Conservation (phyloP, 2,797 vertebrate species). For the Dicrostonyx torquatus region DNA sequence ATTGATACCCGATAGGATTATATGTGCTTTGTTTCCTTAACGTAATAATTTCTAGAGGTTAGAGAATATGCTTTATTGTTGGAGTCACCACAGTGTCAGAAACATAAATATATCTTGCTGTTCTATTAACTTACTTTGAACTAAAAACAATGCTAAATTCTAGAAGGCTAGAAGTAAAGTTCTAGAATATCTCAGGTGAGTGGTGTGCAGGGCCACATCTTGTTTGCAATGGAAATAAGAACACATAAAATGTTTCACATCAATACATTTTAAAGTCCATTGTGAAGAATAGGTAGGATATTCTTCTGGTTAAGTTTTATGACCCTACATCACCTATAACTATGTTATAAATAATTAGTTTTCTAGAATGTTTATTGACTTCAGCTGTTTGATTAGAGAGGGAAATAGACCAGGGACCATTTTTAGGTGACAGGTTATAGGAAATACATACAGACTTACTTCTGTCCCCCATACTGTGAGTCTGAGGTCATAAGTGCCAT, state of each 20-base stretch:
- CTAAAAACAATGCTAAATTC: not conserved
- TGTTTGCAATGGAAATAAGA: not conserved
- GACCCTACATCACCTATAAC: not conserved
- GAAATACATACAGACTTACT: not conserved
- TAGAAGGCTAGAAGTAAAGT: not conserved
- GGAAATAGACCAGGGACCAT: fast-evolving
- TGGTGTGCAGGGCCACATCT: not conserved
- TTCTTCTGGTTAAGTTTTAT: constrained; percentile 14
- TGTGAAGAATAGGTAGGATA: not conserved
- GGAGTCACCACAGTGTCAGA: not conserved
- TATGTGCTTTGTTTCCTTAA: not conserved
- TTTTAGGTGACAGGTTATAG: not conserved
- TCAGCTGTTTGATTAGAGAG: not conserved
- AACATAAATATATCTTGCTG: not conserved
- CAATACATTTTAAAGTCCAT: not conserved
- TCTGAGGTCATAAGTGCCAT: not conserved
- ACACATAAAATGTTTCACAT: not conserved
- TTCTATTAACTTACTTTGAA: not conserved
- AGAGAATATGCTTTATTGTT: not conserved
- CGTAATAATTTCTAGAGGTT: not conserved
- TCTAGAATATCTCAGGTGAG: not conserved
- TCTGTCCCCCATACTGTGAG: not conserved
- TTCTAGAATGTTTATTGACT: not conserved
- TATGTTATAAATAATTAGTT: not conserved
- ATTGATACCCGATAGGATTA: not conserved